Evolutionary conservation across 2,888 invertebrate genomes (phyloP).

Genomic region (Eupithecia dodoneata): DNA sequence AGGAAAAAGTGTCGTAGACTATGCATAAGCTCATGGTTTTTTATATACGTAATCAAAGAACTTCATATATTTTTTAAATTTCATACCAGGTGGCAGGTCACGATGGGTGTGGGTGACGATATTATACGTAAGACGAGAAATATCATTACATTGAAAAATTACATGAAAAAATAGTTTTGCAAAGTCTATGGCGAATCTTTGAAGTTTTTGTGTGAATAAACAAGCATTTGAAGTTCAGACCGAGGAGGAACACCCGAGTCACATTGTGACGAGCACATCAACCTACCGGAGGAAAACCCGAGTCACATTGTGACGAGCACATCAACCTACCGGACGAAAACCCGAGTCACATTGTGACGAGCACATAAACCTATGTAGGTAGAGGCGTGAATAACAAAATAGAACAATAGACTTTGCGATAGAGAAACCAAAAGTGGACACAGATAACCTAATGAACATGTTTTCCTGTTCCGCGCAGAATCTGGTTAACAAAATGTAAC

Average conservation of each 20-base stretch:
- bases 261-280: background rate
- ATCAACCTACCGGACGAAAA: background rate
- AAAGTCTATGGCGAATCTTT: background rate
- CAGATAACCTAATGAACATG: conserved; percentile 31
- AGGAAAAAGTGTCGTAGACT: background rate
- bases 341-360: background rate
- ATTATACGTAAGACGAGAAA: background rate
- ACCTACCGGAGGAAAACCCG: background rate
- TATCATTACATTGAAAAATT: background rate
- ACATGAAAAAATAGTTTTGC: background rate
- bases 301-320: background rate
- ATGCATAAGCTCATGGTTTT: no score
- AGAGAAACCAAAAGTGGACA: conserved; percentile 18
- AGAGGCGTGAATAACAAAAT: background rate
- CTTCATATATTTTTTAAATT: no score
- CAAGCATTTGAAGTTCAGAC: background rate
- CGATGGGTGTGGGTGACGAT: background rate
- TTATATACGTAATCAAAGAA: no score
- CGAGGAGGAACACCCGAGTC: background rate
- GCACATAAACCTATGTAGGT: background rate
- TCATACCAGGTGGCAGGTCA: no score
- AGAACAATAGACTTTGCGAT: background rate
- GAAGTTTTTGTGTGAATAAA: background rate
- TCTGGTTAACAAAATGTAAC: conserved; percentile 17
- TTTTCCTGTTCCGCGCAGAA: conserved; percentile 25